phyloP scores from a whole-genome alignment of 2,113 vertebrate species.

The Channa maculata region DNA sequence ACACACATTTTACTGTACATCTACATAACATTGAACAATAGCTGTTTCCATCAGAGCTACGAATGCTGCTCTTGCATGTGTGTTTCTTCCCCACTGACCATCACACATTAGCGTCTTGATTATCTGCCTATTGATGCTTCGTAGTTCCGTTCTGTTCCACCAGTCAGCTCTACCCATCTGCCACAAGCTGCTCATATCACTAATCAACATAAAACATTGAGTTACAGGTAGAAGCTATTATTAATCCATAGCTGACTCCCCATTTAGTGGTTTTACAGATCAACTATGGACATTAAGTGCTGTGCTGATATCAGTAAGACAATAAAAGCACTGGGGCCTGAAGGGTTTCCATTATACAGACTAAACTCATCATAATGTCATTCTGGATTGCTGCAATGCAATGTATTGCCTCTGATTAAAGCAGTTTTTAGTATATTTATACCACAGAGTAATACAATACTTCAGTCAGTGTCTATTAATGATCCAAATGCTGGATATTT shows the following conservation, averaged over 20 bases:
- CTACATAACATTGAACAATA: constrained; percentile 42
- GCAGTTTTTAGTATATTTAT: constrained; percentile 7
- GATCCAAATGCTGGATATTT: neutral
- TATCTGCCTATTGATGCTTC: constrained; percentile 55
- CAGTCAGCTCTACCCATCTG: constrained; percentile 51
- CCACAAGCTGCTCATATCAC: constrained; percentile 35
- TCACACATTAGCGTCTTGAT: constrained; percentile 44
- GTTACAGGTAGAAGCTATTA: constrained; percentile 31
- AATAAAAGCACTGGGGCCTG: constrained; percentile 9
- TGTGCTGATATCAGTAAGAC: constrained; percentile 19
- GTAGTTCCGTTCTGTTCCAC: constrained; percentile 63
- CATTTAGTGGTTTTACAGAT: constrained; percentile 40
- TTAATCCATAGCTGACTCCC: constrained; percentile 33
- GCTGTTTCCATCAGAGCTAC: constrained; percentile 17
- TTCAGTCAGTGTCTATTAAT: neutral
- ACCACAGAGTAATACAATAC: neutral
- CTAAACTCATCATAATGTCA: constrained; percentile 2
- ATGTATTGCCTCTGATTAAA: neutral
- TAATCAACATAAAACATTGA: constrained; percentile 51
- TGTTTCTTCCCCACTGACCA: constrained; percentile 48
- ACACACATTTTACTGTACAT: constrained; percentile 21
- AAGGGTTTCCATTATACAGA: constrained; percentile 13
- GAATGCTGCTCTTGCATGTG: constrained; percentile 11
- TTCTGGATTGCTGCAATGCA: constrained; percentile 4
- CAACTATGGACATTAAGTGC: constrained; percentile 37